Evolutionary conservation across 2,888 invertebrate species (phyloP), one percentile per base, ranked within the genome.

Genomic region (Platerodrilus igneus): DNA sequence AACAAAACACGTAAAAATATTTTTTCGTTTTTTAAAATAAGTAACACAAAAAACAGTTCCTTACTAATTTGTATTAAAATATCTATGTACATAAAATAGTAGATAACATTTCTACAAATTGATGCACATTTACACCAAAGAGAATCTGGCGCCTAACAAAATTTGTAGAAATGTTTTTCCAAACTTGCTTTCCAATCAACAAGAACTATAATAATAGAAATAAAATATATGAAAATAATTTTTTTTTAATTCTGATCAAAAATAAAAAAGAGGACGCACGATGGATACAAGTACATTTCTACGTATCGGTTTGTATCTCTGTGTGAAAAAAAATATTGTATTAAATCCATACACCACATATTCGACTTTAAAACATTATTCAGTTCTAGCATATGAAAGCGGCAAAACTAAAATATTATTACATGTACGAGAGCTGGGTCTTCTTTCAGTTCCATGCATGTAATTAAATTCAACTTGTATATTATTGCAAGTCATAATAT

Each of bases 261-360:
- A 19, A 19, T 19, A 19, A 6, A 19, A 19, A 6, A 6, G 7
- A 19, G 19, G n/a, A n/a, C n/a, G n/a, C n/a, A n/a, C n/a, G n/a
- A n/a, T n/a, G n/a, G n/a, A n/a, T n/a, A n/a, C n/a, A n/a, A n/a
- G n/a, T n/a, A n/a, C n/a, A n/a, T n/a, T n/a, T n/a, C n/a, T n/a
- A n/a, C n/a, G n/a, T n/a, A n/a, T n/a, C n/a, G n/a, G n/a, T n/a
- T n/a, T n/a, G n/a, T n/a, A n/a, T n/a, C n/a, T n/a, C n/a, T n/a
- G n/a, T n/a, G n/a, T n/a, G n/a, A n/a, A n/a, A n/a, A n/a, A n/a
- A n/a, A 21, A 2, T 3, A 8, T 21, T 21, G 9, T 21, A 21
- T 21, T 21, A 21, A n/a, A 5, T 21, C 21, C 21, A 21, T 21
- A 21, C 21, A 21, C 21, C 21, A 21, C 21, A 21, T 21, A 21